A percentile compares a stretch with the other conserved stretches of the same genome.
Conservation (phyloP, 1,140 invertebrate species). For the Popillia japonica region DNA sequence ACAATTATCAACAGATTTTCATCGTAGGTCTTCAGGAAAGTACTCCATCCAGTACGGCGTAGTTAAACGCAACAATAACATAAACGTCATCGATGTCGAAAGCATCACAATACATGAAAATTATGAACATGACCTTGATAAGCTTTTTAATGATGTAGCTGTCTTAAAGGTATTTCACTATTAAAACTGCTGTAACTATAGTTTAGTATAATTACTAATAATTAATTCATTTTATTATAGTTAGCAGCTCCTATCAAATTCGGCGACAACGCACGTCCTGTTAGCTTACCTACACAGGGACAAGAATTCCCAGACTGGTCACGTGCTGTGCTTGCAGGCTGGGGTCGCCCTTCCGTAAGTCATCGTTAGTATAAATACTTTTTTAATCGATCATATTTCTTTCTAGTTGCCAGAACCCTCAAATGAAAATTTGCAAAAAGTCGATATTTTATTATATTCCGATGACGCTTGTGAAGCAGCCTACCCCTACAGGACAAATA, state of each 20-base stretch:
- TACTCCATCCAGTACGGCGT: constrained; percentile 10
- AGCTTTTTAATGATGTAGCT: constrained; percentile 27
- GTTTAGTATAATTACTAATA: no score
- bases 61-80: background rate
- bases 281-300: background rate
- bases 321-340: constrained; percentile 37
- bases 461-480: constrained; percentile 56
- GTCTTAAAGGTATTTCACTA: constrained; percentile 19
- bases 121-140: background rate
- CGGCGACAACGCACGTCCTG: background rate
- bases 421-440: constrained; percentile 59
- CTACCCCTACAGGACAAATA: constrained; percentile 49
- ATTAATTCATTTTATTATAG: constrained; percentile 13
- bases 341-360: constrained; percentile 41
- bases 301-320: background rate
- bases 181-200: background rate
- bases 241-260: constrained; percentile 11
- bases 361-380: no score
- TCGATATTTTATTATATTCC: constrained; percentile 56
- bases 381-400: no score
- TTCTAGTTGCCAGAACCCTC: no score
- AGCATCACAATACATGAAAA: background rate
- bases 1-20: background rate
- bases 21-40: background rate
- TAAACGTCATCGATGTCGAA: background rate